Base-by-base conservation (phyloP, 2,888 invertebrate species). In the Mechanitis messenoides region DNA sequence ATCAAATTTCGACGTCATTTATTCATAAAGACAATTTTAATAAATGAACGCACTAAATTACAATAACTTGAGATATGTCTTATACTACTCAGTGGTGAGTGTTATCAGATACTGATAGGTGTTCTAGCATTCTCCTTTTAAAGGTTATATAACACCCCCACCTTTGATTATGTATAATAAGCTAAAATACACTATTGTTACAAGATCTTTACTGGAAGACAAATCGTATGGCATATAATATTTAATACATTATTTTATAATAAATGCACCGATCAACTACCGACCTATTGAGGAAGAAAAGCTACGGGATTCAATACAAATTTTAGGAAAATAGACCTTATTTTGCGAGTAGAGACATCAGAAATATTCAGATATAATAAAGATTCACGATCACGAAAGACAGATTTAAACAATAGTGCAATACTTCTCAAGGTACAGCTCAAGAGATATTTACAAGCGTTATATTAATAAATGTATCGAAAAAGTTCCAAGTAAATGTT, bases 171-270 rank as follows among this genome's bases (percentile, higher is more conserved):
- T 86, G 84, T 77, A 84, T 83, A 84, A 85, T 88, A 88, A 90
- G 89, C 88, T 90, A 87, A 84, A 86, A 85, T 87, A 87, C 79
- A 76, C 88, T 90, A 89, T 87, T 87, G 87, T 85, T 83, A 83
- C 86, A 86, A 85, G 87, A 87, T 86, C 86, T 87, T 89, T 89
- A 87, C 83, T 91, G 90, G 90, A 91, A 91, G 90, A 91, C 90
- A 90, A 90, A 87, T 90, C 85, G 90, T 90, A 90, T 90, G 90
- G 90, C 90, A 85, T 89, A 89, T 79, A 84, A 88, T 89, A 87
- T 81, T 83, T 84, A 83, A 80, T 86, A 84, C 78, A 77, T 78
- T 73, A 76, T 82, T 78, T 75, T 80, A 78, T 85, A 84, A 85
- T 76, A 84, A 86, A 85, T 83, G 85, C 87, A 89, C 86, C 87